phyloP scores from a whole-genome alignment of 2,113 vertebrate species.

The Nycticorax nycticorax region DNA sequence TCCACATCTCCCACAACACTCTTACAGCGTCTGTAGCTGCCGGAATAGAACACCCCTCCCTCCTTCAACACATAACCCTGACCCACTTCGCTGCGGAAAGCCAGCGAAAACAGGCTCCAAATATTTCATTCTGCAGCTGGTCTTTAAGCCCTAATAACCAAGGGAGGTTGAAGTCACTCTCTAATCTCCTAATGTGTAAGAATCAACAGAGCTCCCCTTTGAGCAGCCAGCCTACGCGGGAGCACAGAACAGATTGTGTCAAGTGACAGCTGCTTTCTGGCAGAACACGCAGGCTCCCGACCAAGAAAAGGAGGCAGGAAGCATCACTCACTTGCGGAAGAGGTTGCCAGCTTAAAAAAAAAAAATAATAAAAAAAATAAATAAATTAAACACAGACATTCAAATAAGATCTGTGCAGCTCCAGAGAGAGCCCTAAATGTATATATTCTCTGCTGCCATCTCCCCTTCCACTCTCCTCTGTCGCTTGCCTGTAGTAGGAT shows the following conservation, averaged over 20 bases:
- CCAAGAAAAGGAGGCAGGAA: conserved; percentile 56
- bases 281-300: conserved; percentile 28
- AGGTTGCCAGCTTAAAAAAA: conserved; percentile 1
- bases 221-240: conserved; percentile 53
- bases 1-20: fast-evolving
- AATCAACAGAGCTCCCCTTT: conserved; percentile 68
- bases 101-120: conserved; percentile 29
- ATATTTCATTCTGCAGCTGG: conserved; percentile 53
- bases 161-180: conserved; percentile 62
- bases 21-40: background rate
- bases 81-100: background rate
- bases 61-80: background rate
- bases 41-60: background rate
- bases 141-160: conserved; percentile 57
- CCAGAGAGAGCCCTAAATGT: background rate
- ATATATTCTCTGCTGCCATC: background rate
- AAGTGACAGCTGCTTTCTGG: conserved; percentile 58
- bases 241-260: conserved; percentile 65
- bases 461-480: background rate
- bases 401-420: background rate
- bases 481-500: background rate
- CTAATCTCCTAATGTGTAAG: conserved; percentile 61
- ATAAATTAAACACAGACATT: background rate
- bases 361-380: background rate
- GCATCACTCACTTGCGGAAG: conserved; percentile 26